Conservation (phyloP, 2,113 vertebrate genomes). For the Nothoprocta pentlandii region DNA sequence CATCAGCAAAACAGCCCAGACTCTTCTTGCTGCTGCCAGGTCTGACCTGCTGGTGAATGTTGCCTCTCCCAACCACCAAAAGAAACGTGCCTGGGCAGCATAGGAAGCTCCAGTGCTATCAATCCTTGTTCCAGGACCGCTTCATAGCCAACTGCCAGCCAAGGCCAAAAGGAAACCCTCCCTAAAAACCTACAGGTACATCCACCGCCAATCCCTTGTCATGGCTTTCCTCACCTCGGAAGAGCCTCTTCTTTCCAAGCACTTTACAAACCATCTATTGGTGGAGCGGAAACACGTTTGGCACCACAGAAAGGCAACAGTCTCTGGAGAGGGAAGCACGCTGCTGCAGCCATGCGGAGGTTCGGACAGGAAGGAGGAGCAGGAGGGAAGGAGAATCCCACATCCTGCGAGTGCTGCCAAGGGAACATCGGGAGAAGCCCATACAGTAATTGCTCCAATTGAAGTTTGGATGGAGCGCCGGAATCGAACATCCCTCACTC, state of each 20-base stretch:
- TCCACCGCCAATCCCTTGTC: accelerated
- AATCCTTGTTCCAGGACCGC: accelerated
- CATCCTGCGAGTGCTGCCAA: slow-evolving; percentile 7
- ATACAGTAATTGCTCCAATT: neutral
- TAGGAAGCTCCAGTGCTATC: neutral
- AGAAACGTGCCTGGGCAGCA: neutral
- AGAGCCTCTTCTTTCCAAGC: neutral
- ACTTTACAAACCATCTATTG: accelerated
- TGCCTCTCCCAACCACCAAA: neutral
- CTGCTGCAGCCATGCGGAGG: neutral
- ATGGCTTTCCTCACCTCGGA: accelerated
- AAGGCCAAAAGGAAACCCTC: neutral
- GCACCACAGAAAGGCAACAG: neutral
- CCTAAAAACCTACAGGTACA: neutral
- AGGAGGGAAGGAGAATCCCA: slow-evolving; percentile 33
- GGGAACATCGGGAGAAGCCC: neutral
- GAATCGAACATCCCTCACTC: neutral
- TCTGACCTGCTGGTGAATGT: slow-evolving; percentile 24
- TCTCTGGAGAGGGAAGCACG: neutral
- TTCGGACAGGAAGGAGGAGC: neutral
- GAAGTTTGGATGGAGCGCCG: neutral
- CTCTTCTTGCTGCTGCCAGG: neutral
- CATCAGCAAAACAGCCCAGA: neutral
- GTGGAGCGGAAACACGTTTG: neutral
- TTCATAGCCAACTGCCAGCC: neutral